Percentiles rank a stretch among this genome's conserved stretches.
phyloP scores from a whole-genome alignment of 2,113 vertebrate species.

The Vidua macroura region DNA sequence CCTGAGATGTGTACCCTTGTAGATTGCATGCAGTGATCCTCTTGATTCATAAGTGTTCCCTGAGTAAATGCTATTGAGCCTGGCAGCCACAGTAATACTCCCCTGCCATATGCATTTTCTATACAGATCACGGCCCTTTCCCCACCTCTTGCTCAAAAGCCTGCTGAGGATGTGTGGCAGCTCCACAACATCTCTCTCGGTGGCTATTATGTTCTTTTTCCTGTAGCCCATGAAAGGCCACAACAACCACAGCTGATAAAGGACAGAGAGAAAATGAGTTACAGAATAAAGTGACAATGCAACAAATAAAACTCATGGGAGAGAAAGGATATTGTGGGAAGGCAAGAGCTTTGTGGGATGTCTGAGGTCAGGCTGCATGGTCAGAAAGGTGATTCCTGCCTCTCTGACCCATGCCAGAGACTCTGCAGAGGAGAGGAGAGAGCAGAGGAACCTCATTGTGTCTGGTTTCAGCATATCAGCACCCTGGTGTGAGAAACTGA shows the following conservation, averaged over 20 bases:
- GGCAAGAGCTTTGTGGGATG: not conserved
- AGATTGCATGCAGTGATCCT: not conserved
- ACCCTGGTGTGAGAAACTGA: not conserved
- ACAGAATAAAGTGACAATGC: not conserved
- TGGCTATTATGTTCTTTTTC: not conserved
- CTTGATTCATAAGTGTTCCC: not conserved
- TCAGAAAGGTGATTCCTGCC: not conserved
- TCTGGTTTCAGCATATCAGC: not conserved
- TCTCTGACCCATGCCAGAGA: not conserved
- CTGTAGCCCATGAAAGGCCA: not conserved
- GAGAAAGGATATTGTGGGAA: not conserved
- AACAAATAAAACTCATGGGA: not conserved
- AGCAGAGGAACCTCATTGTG: not conserved
- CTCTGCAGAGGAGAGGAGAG: not conserved
- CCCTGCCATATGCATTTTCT: not conserved
- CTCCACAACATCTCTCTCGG: not conserved
- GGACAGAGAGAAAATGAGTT: not conserved
- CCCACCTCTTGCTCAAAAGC: conserved; percentile 6
- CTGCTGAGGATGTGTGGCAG: not conserved
- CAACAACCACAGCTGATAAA: not conserved
- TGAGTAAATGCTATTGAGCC: not conserved
- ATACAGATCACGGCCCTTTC: not conserved
- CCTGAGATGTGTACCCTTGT: not conserved
- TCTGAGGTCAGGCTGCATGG: not conserved
- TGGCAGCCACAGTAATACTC: not conserved